Conservation (phyloP, 2,113 vertebrate species). For the Corynorhinus townsendii region DNA sequence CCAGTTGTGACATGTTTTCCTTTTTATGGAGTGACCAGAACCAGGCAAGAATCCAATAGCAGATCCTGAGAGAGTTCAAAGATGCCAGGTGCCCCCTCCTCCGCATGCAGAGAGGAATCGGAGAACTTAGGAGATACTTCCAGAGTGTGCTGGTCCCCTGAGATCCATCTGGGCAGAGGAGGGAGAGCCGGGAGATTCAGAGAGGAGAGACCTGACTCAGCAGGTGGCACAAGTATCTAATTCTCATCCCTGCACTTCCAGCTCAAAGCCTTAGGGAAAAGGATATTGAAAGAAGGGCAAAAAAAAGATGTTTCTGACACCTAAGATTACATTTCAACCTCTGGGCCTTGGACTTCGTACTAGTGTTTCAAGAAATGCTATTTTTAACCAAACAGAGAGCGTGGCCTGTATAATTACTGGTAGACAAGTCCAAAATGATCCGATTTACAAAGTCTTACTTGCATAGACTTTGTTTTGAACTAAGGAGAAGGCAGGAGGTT, state of each 20-base stretch:
- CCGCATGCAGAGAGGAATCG: fast-evolving
- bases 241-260: neutral
- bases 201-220: neutral
- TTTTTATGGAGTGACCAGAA: neutral
- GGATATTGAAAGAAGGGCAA: neutral
- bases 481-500: neutral
- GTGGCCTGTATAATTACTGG: neutral
- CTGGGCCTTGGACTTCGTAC: neutral
- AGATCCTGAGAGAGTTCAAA: neutral
- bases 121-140: neutral
- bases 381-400: neutral
- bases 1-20: neutral
- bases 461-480: neutral
- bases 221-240: too few relatives aligned
- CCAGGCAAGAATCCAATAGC: neutral
- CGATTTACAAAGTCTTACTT: neutral
- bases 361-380: neutral
- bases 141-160: fast-evolving
- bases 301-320: neutral
- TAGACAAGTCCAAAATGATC: neutral
- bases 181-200: neutral
- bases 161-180: neutral
- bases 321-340: neutral
- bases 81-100: neutral
- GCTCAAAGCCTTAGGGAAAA: neutral